These are phyloP conservation scores for Metellina segmentata DNA, from an alignment of 2,888 invertebrate genomes.

Conservation along the genomic window DNA sequence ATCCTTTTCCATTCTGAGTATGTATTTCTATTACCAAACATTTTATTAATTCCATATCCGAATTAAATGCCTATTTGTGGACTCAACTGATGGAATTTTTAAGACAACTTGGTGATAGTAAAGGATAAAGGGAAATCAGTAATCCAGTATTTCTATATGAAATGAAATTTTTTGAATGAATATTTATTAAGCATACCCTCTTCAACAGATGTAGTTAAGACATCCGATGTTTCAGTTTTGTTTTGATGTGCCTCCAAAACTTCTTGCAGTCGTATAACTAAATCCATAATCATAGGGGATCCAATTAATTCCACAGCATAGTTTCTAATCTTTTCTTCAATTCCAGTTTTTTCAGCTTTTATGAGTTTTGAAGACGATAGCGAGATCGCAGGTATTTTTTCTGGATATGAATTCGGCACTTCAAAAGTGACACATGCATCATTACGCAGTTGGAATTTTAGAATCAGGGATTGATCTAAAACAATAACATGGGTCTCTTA, in stretches of 20 bases:
- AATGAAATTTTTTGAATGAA: not conserved
- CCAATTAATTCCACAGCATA: conserved; percentile 39
- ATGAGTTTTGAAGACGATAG: conserved; percentile 29
- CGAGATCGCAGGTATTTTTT: conserved; percentile 34
- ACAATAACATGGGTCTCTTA: not conserved
- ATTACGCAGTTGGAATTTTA: conserved; percentile 46
- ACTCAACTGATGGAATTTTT: too few species aligned
- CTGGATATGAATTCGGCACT: conserved; percentile 50
- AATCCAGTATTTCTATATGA: not conserved
- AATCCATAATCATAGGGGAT: conserved; percentile 68
- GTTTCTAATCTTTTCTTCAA: conserved; percentile 32
- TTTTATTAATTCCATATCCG: too few species aligned
- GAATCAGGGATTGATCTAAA: conserved; percentile 41
- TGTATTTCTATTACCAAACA: too few species aligned
- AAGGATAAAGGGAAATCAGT: not conserved
- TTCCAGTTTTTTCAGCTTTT: conserved; percentile 26
- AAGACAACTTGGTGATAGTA: not conserved
- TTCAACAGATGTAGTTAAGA: not conserved
- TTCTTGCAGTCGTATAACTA: conserved; percentile 54
- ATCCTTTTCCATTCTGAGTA: too few species aligned
- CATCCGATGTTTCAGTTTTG: not conserved
- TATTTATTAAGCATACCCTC: not conserved
- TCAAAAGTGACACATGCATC: conserved; percentile 45
- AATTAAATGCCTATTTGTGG: too few species aligned
- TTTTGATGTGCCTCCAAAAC: not conserved